A percentile compares a stretch with the other conserved stretches of the same genome.
phyloP scores from a whole-genome alignment of 2,797 vertebrate genomes.

The Micromesistius poutassou region DNA sequence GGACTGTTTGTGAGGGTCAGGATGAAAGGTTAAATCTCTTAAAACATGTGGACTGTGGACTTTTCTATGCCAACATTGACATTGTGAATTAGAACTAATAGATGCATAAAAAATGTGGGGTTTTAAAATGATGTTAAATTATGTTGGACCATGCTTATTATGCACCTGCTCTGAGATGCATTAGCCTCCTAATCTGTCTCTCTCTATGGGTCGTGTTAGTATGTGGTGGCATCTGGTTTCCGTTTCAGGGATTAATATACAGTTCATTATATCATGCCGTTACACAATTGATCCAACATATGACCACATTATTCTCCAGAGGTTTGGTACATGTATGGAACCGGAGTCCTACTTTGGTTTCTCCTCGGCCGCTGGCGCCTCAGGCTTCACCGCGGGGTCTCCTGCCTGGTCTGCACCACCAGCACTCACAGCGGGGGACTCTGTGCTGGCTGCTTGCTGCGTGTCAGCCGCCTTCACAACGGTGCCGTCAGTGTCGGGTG shows the following conservation, averaged over 20 bases:
- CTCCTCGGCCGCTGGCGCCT: conserved; percentile 19
- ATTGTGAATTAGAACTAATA: neutral
- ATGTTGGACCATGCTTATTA: neutral
- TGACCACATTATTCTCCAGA: too few relatives aligned
- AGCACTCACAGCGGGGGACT: conserved; percentile 17
- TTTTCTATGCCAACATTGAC: neutral
- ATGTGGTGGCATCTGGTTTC: too few relatives aligned
- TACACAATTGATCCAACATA: too few relatives aligned
- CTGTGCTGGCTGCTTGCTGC: conserved; percentile 11
- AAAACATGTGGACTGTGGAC: neutral
- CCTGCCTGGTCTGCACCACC: conserved; percentile 20
- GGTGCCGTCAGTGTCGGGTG: neutral
- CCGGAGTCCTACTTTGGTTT: conserved; percentile 25
- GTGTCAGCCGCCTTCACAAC: neutral
- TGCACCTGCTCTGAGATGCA: too few relatives aligned
- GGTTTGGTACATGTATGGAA: neutral
- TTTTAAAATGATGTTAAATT: too few relatives aligned
- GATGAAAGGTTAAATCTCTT: neutral
- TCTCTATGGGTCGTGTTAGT: too few relatives aligned
- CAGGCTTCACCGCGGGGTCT: conserved; percentile 20
- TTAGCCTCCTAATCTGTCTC: too few relatives aligned
- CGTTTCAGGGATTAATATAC: too few relatives aligned
- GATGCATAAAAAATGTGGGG: too few relatives aligned
- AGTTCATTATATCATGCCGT: too few relatives aligned
- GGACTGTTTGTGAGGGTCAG: neutral